Percentiles rank a stretch among this genome's conserved stretches.
phyloP scores from a whole-genome alignment of 2,888 invertebrate species.

The Cabera pusaria region DNA sequence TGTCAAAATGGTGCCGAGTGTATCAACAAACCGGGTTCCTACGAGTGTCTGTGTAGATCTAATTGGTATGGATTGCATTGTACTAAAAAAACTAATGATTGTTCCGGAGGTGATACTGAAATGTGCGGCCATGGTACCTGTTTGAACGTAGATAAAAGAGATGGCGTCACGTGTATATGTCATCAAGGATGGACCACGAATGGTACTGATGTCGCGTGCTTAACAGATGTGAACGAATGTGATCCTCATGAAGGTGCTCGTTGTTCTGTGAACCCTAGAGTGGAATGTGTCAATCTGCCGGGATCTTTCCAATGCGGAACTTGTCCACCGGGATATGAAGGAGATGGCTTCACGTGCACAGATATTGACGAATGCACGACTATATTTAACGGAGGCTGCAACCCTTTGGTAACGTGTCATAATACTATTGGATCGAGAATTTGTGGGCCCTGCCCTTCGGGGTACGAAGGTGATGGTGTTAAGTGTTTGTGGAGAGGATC shows the following conservation, averaged over 20 bases:
- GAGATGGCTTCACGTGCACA: slow-evolving; percentile 92
- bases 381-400: slow-evolving; percentile 96
- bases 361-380: slow-evolving; percentile 95
- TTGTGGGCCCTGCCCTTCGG: slow-evolving; percentile 94
- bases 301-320: slow-evolving; percentile 94
- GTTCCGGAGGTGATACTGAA: slow-evolving; percentile 87
- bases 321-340: slow-evolving; percentile 94
- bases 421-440: slow-evolving; percentile 94
- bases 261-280: slow-evolving; percentile 92
- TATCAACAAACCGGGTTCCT: slow-evolving; percentile 90
- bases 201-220: slow-evolving; percentile 87
- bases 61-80: slow-evolving; percentile 95
- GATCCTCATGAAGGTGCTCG: slow-evolving; percentile 83
- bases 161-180: slow-evolving; percentile 91
- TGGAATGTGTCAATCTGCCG: slow-evolving; percentile 94
- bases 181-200: slow-evolving; percentile 94
- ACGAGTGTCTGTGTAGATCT: slow-evolving; percentile 90
- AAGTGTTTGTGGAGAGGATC: slow-evolving; percentile 87
- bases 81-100: slow-evolving; percentile 88
- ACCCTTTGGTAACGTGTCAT: slow-evolving; percentile 92
- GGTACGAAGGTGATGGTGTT: slow-evolving; percentile 93
- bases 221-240: slow-evolving; percentile 95
- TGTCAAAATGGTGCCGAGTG: slow-evolving; percentile 97
- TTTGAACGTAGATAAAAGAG: slow-evolving; percentile 83
- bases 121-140: slow-evolving; percentile 96